Conservation (phyloP, 2,888 invertebrate genomes). For the Orchesella flavescens region DNA sequence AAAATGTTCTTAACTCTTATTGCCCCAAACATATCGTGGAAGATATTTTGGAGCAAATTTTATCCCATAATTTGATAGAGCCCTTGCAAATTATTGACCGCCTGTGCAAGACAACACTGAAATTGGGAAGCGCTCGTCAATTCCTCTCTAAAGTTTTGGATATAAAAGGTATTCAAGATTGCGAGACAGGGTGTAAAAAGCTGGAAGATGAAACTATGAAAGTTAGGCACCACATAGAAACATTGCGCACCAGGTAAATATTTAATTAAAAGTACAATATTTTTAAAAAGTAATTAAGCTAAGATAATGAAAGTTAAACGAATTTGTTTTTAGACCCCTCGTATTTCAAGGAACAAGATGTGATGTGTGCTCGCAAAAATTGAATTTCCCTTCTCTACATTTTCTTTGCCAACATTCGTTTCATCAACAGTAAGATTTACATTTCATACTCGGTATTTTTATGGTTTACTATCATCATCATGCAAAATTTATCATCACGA, state of each 20-base stretch:
- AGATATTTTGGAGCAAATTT: conserved; percentile 67
- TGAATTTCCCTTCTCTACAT: conserved; percentile 92
- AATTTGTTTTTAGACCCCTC: conserved; percentile 78
- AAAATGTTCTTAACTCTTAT: conserved; percentile 11
- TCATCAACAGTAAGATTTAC: conserved; percentile 85
- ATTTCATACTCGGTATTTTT: conserved; percentile 8
- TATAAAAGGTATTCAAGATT: conserved; percentile 83
- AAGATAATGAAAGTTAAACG: conserved; percentile 36
- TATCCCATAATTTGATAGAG: conserved; percentile 70
- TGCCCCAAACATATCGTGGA: conserved; percentile 70
- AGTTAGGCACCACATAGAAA: conserved; percentile 77
- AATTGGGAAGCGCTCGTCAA: conserved; percentile 68
- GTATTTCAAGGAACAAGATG: conserved; percentile 92
- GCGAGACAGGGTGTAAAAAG: conserved; percentile 83
- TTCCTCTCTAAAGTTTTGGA: conserved; percentile 80
- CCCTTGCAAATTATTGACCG: conserved; percentile 70
- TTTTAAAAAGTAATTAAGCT: too few relatives aligned
- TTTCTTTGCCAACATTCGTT: conserved; percentile 97
- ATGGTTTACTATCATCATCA: background rate
- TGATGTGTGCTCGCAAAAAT: conserved; percentile 88
- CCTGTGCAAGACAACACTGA: conserved; percentile 69
- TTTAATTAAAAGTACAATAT: too few relatives aligned
- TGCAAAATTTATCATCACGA: too few relatives aligned
- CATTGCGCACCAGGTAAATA: conserved; percentile 68
- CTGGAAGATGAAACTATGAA: conserved; percentile 84